A percentile compares a stretch with the other conserved stretches of the same genome.
Evolutionary conservation across 2,888 invertebrate genomes (phyloP).

Genomic region (Aproaerema taeniolella): DNA sequence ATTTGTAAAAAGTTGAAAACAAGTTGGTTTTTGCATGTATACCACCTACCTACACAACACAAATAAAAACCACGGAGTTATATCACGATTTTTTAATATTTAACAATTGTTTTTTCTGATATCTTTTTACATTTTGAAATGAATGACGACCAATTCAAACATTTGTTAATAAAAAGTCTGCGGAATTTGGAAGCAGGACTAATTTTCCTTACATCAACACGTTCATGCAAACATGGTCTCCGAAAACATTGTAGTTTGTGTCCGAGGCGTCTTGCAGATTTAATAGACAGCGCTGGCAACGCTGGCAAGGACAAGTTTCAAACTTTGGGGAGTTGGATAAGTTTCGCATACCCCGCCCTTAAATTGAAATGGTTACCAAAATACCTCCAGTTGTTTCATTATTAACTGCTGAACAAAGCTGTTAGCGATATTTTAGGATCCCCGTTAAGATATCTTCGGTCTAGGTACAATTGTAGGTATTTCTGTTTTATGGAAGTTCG

Average conservation of each 20-base stretch:
- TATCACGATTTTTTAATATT: too few relatives aligned
- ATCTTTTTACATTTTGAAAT: too few relatives aligned
- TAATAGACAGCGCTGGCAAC: slow-evolving; percentile 64
- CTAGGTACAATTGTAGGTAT: too few relatives aligned
- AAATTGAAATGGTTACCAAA: slow-evolving; percentile 70
- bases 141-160: too few relatives aligned
- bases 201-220: slow-evolving; percentile 2
- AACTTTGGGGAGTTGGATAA: slow-evolving; percentile 62
- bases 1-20: too few relatives aligned
- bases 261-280: slow-evolving; percentile 43
- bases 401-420: slow-evolving; percentile 49
- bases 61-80: too few relatives aligned
- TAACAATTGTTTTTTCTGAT: too few relatives aligned
- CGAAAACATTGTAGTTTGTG: slow-evolving; percentile 8
- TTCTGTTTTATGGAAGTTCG: slow-evolving; percentile 10
- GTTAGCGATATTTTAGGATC: slow-evolving; percentile 27
- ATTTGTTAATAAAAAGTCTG: too few relatives aligned
- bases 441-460: slow-evolving; percentile 4
- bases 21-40: too few relatives aligned
- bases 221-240: background rate
- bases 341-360: slow-evolving; percentile 61
- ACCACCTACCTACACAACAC: too few relatives aligned
- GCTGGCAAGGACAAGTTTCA: slow-evolving; percentile 60
- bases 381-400: slow-evolving; percentile 56
- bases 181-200: too few relatives aligned